Evolutionary conservation across 2,888 invertebrate genomes (phyloP).

Genomic region (Leucophenga montana): DNA sequence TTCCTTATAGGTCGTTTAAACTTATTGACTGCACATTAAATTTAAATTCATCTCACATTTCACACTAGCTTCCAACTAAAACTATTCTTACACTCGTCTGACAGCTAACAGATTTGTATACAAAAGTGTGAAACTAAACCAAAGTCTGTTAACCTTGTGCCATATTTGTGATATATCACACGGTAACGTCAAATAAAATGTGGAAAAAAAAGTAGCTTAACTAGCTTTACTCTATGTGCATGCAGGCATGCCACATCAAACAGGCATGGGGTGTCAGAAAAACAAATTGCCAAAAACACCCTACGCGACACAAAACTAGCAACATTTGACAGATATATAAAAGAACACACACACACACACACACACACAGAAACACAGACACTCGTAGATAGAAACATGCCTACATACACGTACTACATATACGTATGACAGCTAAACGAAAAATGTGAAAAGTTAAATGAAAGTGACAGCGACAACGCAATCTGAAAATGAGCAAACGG

Average conservation of each 20-base stretch:
- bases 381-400: slow-evolving; percentile 13
- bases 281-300: slow-evolving; percentile 63
- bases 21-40: slow-evolving; percentile 38
- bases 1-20: too few species aligned
- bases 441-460: slow-evolving; percentile 59
- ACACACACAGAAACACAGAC: neutral
- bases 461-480: slow-evolving; percentile 55
- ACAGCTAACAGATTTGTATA: slow-evolving; percentile 54
- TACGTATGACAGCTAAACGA: slow-evolving; percentile 10
- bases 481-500: too few species aligned
- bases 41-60: slow-evolving; percentile 58
- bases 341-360: neutral
- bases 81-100: slow-evolving; percentile 38
- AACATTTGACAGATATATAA: slow-evolving; percentile 4
- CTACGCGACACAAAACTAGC: slow-evolving; percentile 28
- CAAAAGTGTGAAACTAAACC: slow-evolving; percentile 25
- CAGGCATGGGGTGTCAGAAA: slow-evolving; percentile 50
- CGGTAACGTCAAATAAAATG: slow-evolving; percentile 42
- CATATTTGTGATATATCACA: slow-evolving; percentile 5
- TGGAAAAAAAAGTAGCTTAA: slow-evolving; percentile 1
- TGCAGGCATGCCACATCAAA: slow-evolving; percentile 15
- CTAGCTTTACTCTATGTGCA: slow-evolving; percentile 42
- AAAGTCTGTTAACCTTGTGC: slow-evolving; percentile 18
- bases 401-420: slow-evolving; percentile 17
- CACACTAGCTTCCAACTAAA: slow-evolving; percentile 52